Evolutionary conservation across 2,888 invertebrate genomes (phyloP), one percentile per base, ranked within the genome.

Genomic region (Alviniconcha strummeri): DNA sequence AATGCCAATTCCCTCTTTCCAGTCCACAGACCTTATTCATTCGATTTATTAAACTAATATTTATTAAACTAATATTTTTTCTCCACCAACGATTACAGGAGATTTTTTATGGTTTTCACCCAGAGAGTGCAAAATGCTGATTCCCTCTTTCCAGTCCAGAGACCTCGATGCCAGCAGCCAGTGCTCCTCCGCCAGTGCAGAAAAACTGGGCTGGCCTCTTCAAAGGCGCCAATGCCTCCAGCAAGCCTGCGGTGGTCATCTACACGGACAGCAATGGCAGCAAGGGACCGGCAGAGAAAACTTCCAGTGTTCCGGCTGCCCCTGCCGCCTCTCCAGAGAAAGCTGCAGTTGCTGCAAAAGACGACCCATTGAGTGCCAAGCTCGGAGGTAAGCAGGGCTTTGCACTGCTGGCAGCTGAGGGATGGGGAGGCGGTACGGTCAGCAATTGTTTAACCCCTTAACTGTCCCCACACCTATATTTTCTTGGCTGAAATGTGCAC

Each of bases 161-260:
- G 36, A 36, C 17, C 64, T 17, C 17, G 64, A 15, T 1, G 64
- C 64, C 11, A 11, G 17, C 81, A n/a, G 67, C 36, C n/a, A 55
- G 74, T 36, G 57, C 64, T 17, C 64, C 60, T 60, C 67, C 86
- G 54, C 85, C 87, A 6, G 87, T 86, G 76, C 85, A 84, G 54
- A 83, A 81, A 54, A 87, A 89, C 2, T 91, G 90, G 90, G 90
- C 90, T n/a, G 88, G 88, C 36, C 84, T 91, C 64, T 91, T 91
- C 82, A 88, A 86, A 79, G 81, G 82, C 19, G 75, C 79, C 8
- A 72, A 80, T 7, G 57, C 85, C 0, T 67, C 86, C 84, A 84
- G 74, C 82, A 57, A 79, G 5, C 71, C 80, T 15, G 17, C 78
- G 15, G 69, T 83, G 55, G 55, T 82, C 81, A 57, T 56, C 76